Percentiles rank a stretch among this genome's conserved stretches.
These are phyloP conservation scores for Perca fluviatilis DNA, from an alignment of 2,113 vertebrate genomes.

Conservation along the genomic window DNA sequence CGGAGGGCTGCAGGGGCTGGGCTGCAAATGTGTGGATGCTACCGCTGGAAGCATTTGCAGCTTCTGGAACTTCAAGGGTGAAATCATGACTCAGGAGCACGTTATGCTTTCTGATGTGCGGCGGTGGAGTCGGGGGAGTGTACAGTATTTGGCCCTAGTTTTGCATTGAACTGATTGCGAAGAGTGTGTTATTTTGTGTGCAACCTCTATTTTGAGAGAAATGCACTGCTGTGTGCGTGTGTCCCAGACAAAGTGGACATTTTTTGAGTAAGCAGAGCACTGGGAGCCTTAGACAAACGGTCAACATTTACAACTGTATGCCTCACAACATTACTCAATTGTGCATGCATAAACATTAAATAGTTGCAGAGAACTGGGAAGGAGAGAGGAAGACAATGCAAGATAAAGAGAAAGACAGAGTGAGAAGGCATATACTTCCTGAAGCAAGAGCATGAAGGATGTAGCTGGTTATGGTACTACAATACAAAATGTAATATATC, in stretches of 20 bases:
- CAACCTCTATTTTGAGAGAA: conserved; percentile 13
- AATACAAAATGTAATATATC: conserved; percentile 38
- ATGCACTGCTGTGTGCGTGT: background rate
- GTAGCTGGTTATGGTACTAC: conserved; percentile 3
- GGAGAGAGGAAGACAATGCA: conserved; percentile 7
- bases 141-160: conserved; percentile 42
- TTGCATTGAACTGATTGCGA: conserved; percentile 14
- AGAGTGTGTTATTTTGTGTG: background rate
- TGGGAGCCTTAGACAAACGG: conserved; percentile 40
- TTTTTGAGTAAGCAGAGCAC: conserved; percentile 41
- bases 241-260: conserved; percentile 25
- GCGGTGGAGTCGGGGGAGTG: conserved; percentile 9
- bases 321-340: conserved; percentile 54
- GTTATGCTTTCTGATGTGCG: conserved; percentile 45
- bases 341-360: conserved; percentile 59
- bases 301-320: conserved; percentile 55
- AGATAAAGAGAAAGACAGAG: background rate
- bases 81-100: conserved; percentile 68
- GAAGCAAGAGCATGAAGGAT: conserved; percentile 31
- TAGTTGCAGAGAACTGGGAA: conserved; percentile 36
- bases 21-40: conserved; percentile 53
- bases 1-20: conserved; percentile 54
- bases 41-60: conserved; percentile 51
- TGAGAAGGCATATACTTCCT: conserved; percentile 19
- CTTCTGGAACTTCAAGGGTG: conserved; percentile 59